Evolutionary conservation across 2,113 vertebrate species (phyloP).

Genomic region (Leucopternis melanops): DNA sequence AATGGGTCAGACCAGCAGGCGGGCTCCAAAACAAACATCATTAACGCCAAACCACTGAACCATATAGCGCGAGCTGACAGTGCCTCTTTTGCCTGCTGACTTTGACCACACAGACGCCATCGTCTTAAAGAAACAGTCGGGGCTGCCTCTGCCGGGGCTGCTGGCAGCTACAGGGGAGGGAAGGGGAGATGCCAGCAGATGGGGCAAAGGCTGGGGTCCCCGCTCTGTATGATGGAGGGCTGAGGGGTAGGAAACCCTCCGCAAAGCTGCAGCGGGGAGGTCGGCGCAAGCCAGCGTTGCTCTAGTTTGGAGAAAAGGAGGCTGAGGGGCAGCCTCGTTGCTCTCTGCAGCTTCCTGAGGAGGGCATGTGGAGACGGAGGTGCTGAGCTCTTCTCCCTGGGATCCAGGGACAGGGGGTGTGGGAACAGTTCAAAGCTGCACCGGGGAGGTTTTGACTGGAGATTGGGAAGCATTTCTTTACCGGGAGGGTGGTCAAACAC

Average conservation of each 20-base stretch:
- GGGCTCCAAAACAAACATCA: constrained; percentile 54
- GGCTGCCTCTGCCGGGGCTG: neutral
- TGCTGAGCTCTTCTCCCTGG: neutral
- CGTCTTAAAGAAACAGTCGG: constrained; percentile 30
- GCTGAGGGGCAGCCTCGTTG: neutral
- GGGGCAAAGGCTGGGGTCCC: neutral
- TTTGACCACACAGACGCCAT: neutral
- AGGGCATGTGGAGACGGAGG: neutral
- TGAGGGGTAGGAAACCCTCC: neutral
- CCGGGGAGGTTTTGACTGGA: neutral
- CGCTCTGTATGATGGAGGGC: rapidly evolving
- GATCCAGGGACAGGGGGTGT: rapidly evolving
- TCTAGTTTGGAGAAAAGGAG: neutral
- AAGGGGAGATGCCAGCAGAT: neutral
- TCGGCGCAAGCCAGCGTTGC: rapidly evolving
- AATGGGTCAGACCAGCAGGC: constrained; percentile 52
- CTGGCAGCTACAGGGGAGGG: neutral
- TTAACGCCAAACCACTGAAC: constrained; percentile 58
- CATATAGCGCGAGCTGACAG: constrained; percentile 37
- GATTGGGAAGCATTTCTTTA: neutral
- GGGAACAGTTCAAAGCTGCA: neutral
- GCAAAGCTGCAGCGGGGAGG: neutral
- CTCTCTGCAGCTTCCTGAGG: neutral
- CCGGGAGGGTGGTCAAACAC: neutral
- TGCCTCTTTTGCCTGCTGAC: constrained; percentile 26